These are phyloP conservation scores for Dicerorhinus sumatrensis DNA, from an alignment of 2,113 vertebrate genomes.

Conservation along the genomic window DNA sequence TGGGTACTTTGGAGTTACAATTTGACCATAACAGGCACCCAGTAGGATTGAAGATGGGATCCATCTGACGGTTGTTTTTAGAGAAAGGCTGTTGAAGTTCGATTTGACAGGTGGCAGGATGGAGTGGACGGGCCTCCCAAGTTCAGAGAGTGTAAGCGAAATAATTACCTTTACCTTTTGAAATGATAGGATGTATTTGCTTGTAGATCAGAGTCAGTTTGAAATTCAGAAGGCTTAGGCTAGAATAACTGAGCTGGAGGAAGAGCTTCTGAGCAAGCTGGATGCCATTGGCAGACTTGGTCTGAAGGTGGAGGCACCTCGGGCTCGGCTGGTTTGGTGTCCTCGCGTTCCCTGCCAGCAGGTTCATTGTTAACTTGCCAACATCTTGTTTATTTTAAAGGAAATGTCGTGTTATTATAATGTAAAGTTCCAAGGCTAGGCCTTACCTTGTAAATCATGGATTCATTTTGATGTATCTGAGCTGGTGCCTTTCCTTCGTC, in stretches of 20 bases:
- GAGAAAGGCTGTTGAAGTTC: not conserved
- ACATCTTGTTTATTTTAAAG: not conserved
- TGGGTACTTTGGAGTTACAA: not conserved
- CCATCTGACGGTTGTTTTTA: not conserved
- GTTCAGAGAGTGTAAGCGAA: not conserved
- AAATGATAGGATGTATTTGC: conserved; percentile 13
- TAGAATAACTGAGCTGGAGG: conserved; percentile 64
- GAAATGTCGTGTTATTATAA: rapidly evolving
- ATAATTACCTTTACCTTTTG: not conserved
- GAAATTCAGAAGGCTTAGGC: conserved; percentile 31
- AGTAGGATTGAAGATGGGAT: not conserved
- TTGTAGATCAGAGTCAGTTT: conserved; percentile 16
- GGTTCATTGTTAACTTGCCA: not conserved
- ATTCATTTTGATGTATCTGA: not conserved
- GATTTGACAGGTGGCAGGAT: not conserved
- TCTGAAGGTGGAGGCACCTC: conserved; percentile 1
- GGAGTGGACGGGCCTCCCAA: not conserved
- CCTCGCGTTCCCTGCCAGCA: not conserved
- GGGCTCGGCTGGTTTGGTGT: conserved; percentile 40
- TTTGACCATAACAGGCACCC: not conserved
- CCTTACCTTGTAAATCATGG: not conserved
- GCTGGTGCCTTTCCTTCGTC: too few relatives aligned
- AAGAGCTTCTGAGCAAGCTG: conserved; percentile 52
- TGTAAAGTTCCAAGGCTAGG: not conserved
- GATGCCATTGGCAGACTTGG: not conserved